These are phyloP conservation scores for Drosophila pseudoananassae DNA, from an alignment of 1,140 invertebrate species.

Conservation along the genomic window DNA sequence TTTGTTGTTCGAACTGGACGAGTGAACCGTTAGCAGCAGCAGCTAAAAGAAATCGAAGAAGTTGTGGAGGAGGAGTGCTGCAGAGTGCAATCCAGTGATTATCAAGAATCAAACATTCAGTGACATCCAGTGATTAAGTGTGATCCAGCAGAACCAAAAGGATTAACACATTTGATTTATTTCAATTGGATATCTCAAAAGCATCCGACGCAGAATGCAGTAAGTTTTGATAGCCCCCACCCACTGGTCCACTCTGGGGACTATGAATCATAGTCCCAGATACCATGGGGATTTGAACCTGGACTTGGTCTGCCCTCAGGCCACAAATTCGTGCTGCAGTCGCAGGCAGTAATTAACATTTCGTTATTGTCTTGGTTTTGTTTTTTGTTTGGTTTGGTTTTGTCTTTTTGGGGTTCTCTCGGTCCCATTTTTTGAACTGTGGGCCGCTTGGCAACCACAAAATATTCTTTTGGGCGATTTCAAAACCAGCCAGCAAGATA, in stretches of 20 bases:
- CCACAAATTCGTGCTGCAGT: slow-evolving; percentile 54
- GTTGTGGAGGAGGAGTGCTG: slow-evolving; percentile 29
- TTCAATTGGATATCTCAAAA: slow-evolving; percentile 27
- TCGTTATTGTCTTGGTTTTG: slow-evolving; percentile 51
- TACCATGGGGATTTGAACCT: slow-evolving; percentile 24
- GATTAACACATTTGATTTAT: slow-evolving; percentile 21
- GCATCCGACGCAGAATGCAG: slow-evolving; percentile 56
- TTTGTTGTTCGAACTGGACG: slow-evolving; percentile 74
- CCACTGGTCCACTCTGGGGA: neutral
- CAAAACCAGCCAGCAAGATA: slow-evolving; percentile 46
- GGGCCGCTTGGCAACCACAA: slow-evolving; percentile 69
- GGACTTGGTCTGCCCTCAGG: slow-evolving; percentile 37
- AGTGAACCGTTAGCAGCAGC: slow-evolving; percentile 60
- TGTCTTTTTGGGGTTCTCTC: slow-evolving; percentile 48
- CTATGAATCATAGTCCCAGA: slow-evolving; percentile 54
- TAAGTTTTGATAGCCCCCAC: slow-evolving; percentile 43
- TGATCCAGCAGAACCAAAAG: slow-evolving; percentile 21
- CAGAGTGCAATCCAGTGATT: slow-evolving; percentile 56
- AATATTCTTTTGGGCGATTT: slow-evolving; percentile 76
- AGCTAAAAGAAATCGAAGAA: slow-evolving; percentile 19
- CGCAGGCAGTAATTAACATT: slow-evolving; percentile 64
- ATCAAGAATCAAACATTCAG: slow-evolving; percentile 14
- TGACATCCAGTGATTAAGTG: slow-evolving; percentile 35
- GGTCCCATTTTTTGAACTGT: slow-evolving; percentile 18
- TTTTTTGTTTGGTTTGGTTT: neutral